Evolutionary conservation across 1,140 invertebrate genomes (phyloP).

Genomic region (Hyphantria cunea): DNA sequence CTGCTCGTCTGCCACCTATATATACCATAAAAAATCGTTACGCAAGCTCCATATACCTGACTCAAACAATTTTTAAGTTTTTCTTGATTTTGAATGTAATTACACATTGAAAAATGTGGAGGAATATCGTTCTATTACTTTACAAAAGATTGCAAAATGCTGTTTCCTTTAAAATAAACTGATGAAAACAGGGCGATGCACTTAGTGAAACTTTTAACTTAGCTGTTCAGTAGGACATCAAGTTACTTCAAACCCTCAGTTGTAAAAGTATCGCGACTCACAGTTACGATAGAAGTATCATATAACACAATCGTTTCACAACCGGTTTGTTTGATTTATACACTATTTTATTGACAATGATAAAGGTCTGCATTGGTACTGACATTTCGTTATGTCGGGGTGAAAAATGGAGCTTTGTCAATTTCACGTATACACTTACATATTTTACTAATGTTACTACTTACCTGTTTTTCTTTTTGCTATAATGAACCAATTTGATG

Average conservation of each 20-base stretch:
- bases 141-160: no score
- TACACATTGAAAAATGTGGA: no score
- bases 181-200: no score
- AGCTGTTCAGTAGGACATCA: neutral
- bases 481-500: no score
- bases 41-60: no score
- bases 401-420: conserved; percentile 48
- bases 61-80: no score
- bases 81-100: no score
- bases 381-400: conserved; percentile 52
- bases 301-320: conserved; percentile 18
- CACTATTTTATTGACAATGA: conserved; percentile 58
- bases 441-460: conserved; percentile 35
- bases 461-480: conserved; percentile 31
- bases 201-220: neutral
- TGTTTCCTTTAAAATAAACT: no score
- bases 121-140: no score
- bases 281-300: conserved; percentile 1
- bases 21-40: no score
- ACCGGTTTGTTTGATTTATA: conserved; percentile 50
- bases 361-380: conserved; percentile 50
- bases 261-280: neutral
- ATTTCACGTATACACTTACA: conserved; percentile 25
- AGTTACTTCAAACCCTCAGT: neutral
- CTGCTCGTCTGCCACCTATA: no score